Conservation (phyloP, 2,888 invertebrate species). For the Troides helena region DNA sequence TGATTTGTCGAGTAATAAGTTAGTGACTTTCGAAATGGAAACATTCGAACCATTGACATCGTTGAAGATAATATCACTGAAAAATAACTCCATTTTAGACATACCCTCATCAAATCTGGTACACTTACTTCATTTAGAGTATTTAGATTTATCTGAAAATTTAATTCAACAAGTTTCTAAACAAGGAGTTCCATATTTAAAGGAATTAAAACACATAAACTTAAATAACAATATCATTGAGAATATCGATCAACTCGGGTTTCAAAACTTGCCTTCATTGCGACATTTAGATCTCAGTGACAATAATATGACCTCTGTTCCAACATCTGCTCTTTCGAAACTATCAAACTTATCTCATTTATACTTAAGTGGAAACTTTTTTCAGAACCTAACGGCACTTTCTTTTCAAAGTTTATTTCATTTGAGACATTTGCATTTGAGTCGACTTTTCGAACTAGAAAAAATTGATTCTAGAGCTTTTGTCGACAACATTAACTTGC, state of each 20-base stretch:
- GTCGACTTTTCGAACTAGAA: slow-evolving; percentile 83
- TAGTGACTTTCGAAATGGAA: slow-evolving; percentile 86
- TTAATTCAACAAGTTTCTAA: slow-evolving; percentile 86
- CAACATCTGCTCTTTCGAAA: slow-evolving; percentile 87
- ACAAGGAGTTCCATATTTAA: slow-evolving; percentile 86
- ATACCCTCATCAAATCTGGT: slow-evolving; percentile 85
- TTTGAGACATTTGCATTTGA: slow-evolving; percentile 86
- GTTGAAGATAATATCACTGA: slow-evolving; percentile 86
- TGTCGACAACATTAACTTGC: slow-evolving; percentile 91
- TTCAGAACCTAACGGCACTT: slow-evolving; percentile 85
- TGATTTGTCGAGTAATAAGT: slow-evolving; percentile 87
- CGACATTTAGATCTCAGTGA: slow-evolving; percentile 88
- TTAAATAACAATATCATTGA: slow-evolving; percentile 89
- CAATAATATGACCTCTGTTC: slow-evolving; percentile 89
- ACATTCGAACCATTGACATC: slow-evolving; percentile 85
- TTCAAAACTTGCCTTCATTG: slow-evolving; percentile 86
- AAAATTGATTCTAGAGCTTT: slow-evolving; percentile 89
- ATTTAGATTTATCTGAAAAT: slow-evolving; percentile 89
- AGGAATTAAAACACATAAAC: slow-evolving; percentile 85
- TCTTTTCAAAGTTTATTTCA: slow-evolving; percentile 92
- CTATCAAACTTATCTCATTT: slow-evolving; percentile 87
- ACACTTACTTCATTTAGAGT: slow-evolving; percentile 83
- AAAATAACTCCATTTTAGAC: slow-evolving; percentile 89
- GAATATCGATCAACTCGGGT: slow-evolving; percentile 85
- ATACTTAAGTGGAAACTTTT: slow-evolving; percentile 89